Evolutionary conservation across 2,888 invertebrate species (phyloP).

Genomic region (Archaeoteleia sp.): DNA sequence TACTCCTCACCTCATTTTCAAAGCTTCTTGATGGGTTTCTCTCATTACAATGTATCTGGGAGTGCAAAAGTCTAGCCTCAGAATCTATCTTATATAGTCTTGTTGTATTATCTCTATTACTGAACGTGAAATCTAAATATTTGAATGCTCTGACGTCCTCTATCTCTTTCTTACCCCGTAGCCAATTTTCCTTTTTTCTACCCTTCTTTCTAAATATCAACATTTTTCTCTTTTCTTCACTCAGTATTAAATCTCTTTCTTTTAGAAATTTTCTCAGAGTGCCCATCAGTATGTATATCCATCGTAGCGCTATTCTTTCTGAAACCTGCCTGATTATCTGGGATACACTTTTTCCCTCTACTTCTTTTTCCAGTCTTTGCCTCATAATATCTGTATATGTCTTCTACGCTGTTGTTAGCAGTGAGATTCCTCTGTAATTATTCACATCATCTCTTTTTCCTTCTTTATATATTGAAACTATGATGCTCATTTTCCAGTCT

Average conservation of each 20-base stretch:
- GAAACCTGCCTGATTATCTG: no score
- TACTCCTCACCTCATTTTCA: constrained; percentile 4
- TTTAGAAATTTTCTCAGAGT: constrained; percentile 17
- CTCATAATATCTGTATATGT: no score
- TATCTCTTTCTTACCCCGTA: constrained; percentile 5
- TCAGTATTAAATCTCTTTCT: constrained; percentile 12
- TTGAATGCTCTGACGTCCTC: constrained; percentile 12
- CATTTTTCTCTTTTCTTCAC: constrained; percentile 16
- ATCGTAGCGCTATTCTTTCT: constrained; percentile 11
- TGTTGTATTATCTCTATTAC: constrained; percentile 6
- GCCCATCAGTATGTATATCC: no score
- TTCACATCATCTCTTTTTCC: no score
- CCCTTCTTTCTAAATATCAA: no score
- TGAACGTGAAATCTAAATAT: constrained; percentile 20
- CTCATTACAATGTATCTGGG: constrained; percentile 10
- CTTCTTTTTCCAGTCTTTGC: no score
- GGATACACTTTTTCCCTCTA: no score
- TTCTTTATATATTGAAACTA: no score
- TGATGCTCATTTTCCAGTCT: no score
- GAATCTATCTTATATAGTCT: constrained; percentile 13
- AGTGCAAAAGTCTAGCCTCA: constrained; percentile 15
- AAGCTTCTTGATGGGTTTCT: constrained; percentile 12
- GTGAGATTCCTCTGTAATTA: no score
- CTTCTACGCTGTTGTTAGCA: no score
- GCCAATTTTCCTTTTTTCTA: constrained; percentile 15